Evolutionary conservation across 2,113 vertebrate species (phyloP), one percentile per base, ranked within the genome.

Genomic region (Ia io): DNA sequence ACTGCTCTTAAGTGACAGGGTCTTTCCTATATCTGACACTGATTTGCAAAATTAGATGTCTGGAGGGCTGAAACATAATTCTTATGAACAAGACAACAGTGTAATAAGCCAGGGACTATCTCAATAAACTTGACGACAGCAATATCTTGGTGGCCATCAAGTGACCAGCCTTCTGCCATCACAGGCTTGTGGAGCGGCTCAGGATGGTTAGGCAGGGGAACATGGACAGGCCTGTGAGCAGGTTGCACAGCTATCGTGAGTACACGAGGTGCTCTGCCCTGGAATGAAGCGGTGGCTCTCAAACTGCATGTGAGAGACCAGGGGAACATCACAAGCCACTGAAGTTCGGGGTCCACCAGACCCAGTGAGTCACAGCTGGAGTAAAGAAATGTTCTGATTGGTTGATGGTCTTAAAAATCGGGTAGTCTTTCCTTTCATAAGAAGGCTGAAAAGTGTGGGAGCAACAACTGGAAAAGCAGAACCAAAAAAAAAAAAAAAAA

Each of bases 1-100:
- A 25, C 78, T 87, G 35, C 0, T n/a, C 0, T 25, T 87, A 90
- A 94, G 86, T 97, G 97, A 95, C 96, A 98, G 82, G 95, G 7
- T 47, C 93, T 70, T 88, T 90, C 73, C 91, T 91, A 37, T 95
- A 96, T 84, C 96, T 96, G 85, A 91, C 93, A 78, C 73, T 96
- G 90, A 96, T 96, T 88, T 96, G 90, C 79, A 97, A 96, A 98
- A 93, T 96, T 95, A 97, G 71, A 88, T 96, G 93, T 96, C 93
- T 53, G 30, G 91, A 96, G 88, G 71, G 79, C 59, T 83, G 89
- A 96, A 96, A 96, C 91, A 79, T 94, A 69, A 89, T 97, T 95
- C 97, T 87, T 49, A 96, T 94, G 88, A 98, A 96, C 73, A 74
- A 94, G 86, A 96, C 83, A 94, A 96, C 67, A 86, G 20, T 11